Percentiles rank a stretch among this genome's conserved stretches.
These are phyloP conservation scores for Osmerus mordax DNA, from an alignment of 2,113 vertebrate genomes.

Conservation along the genomic window DNA sequence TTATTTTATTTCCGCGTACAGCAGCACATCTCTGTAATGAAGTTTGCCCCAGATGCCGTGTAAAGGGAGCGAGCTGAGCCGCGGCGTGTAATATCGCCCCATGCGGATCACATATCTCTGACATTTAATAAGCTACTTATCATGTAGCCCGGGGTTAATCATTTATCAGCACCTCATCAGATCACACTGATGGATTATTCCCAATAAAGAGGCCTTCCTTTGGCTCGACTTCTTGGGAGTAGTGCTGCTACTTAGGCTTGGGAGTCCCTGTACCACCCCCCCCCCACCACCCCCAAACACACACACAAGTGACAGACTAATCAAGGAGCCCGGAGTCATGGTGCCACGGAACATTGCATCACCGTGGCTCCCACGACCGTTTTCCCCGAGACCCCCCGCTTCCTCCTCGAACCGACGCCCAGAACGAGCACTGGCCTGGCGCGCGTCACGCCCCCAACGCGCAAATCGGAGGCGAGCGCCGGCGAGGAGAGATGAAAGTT, in stretches of 20 bases:
- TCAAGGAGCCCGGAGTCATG: too few relatives aligned
- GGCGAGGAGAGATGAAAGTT: conserved; percentile 81
- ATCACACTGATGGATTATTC: conserved; percentile 61
- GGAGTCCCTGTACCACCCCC: too few relatives aligned
- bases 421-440: conserved; percentile 71
- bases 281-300: too few relatives aligned
- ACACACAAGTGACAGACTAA: too few relatives aligned
- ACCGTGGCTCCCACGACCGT: too few relatives aligned
- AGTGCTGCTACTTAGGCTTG: too few relatives aligned
- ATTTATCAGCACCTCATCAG: conserved; percentile 54
- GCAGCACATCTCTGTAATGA: conserved; percentile 60
- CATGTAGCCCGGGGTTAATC: conserved; percentile 57
- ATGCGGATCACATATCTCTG: conserved; percentile 44
- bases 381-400: conserved; percentile 7
- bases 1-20: conserved; percentile 49
- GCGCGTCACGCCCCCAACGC: conserved; percentile 72
- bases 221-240: conserved; percentile 29
- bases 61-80: conserved; percentile 17
- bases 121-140: conserved; percentile 65
- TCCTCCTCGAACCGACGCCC: conserved; percentile 68
- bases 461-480: conserved; percentile 74
- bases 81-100: conserved; percentile 46
- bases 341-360: too few relatives aligned
- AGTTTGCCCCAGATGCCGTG: conserved; percentile 42
- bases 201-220: conserved; percentile 51